Percentiles rank a stretch among this genome's conserved stretches.
Conservation (phyloP, 2,888 invertebrate genomes). For the Clitarchus hookeri region DNA sequence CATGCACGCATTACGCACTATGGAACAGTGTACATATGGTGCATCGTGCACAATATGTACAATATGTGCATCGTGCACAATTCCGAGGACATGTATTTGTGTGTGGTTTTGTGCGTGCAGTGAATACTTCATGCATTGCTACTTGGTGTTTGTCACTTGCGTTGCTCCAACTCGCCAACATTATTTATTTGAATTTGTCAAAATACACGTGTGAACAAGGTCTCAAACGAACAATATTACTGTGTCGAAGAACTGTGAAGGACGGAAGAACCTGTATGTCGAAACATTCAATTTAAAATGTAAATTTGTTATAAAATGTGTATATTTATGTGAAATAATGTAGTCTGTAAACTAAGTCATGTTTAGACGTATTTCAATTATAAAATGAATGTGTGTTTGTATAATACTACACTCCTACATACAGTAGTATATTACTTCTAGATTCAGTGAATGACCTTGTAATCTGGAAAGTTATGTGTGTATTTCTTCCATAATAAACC, state of each 20-base stretch:
- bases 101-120: not conserved
- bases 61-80: no score
- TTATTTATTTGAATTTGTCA: not conserved
- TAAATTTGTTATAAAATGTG: constrained; percentile 1
- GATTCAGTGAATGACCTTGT: no score
- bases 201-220: not conserved
- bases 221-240: not conserved
- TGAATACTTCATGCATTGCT: not conserved
- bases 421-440: not conserved
- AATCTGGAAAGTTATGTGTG: no score
- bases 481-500: no score
- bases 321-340: constrained; percentile 8
- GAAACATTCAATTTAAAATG: not conserved
- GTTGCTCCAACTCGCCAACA: not conserved
- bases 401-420: not conserved
- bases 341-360: not conserved
- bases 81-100: not conserved
- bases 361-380: not conserved
- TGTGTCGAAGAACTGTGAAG: not conserved
- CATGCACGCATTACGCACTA: no score
- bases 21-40: no score
- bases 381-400: not conserved
- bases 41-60: no score
- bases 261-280: not conserved
- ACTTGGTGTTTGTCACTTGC: not conserved